These are phyloP conservation scores for Mythimna lalbum DNA, from an alignment of 2,888 invertebrate species.

Conservation along the genomic window DNA sequence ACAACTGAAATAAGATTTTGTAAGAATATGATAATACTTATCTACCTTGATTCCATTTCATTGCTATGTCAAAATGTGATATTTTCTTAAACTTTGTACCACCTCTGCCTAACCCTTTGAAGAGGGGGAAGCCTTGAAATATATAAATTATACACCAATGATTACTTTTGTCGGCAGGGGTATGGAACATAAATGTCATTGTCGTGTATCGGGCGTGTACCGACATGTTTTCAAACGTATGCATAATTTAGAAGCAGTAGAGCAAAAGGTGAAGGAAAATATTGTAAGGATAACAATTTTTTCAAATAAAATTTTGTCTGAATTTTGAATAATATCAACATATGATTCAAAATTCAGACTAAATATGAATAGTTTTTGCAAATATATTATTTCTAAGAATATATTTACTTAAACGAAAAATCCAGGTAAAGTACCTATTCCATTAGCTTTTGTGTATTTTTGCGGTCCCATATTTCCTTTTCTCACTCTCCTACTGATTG, in stretches of 20 bases:
- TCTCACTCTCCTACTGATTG: neutral
- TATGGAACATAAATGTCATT: conserved; percentile 56
- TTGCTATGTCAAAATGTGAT: conserved; percentile 2
- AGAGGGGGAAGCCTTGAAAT: conserved; percentile 14
- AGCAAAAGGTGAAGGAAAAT: conserved; percentile 61
- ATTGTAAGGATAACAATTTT: conserved; percentile 32
- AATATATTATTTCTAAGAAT: conserved; percentile 9
- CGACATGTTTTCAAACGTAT: conserved; percentile 51
- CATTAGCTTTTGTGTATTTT: neutral
- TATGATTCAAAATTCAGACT: too few relatives aligned
- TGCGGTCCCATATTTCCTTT: neutral
- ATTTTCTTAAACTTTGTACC: neutral
- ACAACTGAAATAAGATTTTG: neutral
- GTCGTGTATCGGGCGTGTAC: conserved; percentile 53
- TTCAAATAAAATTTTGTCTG: conserved; percentile 2
- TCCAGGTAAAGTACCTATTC: neutral
- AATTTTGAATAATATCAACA: conserved; percentile 10
- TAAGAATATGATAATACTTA: neutral
- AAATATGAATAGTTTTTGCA: conserved; percentile 6
- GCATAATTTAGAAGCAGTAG: conserved; percentile 54
- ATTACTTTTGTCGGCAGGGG: conserved; percentile 44
- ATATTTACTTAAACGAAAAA: neutral
- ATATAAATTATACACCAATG: conserved; percentile 16
- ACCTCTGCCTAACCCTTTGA: neutral
- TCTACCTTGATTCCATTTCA: neutral